A percentile compares a stretch with the other conserved stretches of the same genome.
These are phyloP conservation scores for Ptychochromis oligacanthus DNA, from an alignment of 2,113 vertebrate genomes.

Conservation along the genomic window DNA sequence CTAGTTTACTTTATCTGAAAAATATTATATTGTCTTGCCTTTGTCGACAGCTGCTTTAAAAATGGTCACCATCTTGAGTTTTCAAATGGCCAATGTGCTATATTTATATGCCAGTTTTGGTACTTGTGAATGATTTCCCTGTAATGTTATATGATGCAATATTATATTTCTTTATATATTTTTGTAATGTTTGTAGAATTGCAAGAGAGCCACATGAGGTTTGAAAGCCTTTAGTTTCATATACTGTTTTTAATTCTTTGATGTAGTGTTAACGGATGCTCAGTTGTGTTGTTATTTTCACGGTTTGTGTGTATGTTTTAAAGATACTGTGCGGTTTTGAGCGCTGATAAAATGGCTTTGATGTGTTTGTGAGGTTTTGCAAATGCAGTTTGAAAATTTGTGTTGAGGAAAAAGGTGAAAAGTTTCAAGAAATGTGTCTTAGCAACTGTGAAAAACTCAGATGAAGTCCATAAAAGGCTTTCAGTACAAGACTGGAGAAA, in stretches of 20 bases:
- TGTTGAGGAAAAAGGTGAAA: too few species aligned
- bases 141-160: background rate
- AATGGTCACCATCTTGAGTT: too few species aligned
- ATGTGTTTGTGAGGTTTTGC: background rate
- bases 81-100: too few species aligned
- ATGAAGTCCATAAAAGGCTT: background rate
- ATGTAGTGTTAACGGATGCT: too few species aligned
- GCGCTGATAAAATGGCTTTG: background rate
- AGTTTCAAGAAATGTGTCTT: background rate
- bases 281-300: too few species aligned
- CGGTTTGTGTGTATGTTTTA: background rate
- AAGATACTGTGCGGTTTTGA: background rate
- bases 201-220: background rate
- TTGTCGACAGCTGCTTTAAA: too few species aligned
- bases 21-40: too few species aligned
- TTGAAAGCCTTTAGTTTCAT: background rate
- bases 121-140: background rate
- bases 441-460: background rate
- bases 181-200: rapidly evolving
- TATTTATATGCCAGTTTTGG: background rate
- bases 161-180: too few species aligned
- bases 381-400: background rate
- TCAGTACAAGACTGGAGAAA: too few species aligned
- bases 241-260: too few species aligned
- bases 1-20: too few species aligned